Evolutionary conservation across 2,797 vertebrate species (phyloP).

Genomic region (Gallirallus australis): DNA sequence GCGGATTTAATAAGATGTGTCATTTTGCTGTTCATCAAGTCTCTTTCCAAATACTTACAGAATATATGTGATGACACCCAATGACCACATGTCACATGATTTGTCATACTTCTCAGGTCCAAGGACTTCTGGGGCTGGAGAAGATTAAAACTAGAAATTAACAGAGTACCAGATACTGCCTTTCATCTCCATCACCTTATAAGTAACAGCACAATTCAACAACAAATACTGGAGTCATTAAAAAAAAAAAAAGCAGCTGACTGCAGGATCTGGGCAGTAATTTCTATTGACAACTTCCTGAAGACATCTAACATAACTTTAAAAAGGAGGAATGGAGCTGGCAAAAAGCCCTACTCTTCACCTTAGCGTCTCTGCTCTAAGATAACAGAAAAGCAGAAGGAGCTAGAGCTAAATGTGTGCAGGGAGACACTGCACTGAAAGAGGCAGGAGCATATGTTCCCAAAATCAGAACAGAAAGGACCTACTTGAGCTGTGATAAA

Average conservation of each 20-base stretch:
- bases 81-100: slow-evolving; percentile 99
- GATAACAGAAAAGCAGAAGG: slow-evolving; percentile 35
- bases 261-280: neutral
- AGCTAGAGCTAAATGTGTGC: slow-evolving; percentile 36
- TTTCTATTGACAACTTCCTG: neutral
- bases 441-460: slow-evolving; percentile 37
- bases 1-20: neutral
- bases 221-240: neutral
- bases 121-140: slow-evolving; percentile 94
- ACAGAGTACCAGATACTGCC: neutral
- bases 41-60: slow-evolving; percentile 86
- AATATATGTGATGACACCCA: slow-evolving; percentile 99
- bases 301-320: neutral
- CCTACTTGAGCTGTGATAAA: slow-evolving; percentile 9
- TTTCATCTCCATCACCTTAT: neutral
- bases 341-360: slow-evolving; percentile 29
- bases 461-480: slow-evolving; percentile 38
- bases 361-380: slow-evolving; percentile 39
- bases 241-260: neutral
- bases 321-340: neutral
- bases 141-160: slow-evolving; percentile 19
- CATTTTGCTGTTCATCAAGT: neutral
- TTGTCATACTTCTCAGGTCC: slow-evolving; percentile 99
- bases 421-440: slow-evolving; percentile 32
- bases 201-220: neutral